Conservation (phyloP, 1,140 invertebrate species). For the Calephelis nemesis region DNA sequence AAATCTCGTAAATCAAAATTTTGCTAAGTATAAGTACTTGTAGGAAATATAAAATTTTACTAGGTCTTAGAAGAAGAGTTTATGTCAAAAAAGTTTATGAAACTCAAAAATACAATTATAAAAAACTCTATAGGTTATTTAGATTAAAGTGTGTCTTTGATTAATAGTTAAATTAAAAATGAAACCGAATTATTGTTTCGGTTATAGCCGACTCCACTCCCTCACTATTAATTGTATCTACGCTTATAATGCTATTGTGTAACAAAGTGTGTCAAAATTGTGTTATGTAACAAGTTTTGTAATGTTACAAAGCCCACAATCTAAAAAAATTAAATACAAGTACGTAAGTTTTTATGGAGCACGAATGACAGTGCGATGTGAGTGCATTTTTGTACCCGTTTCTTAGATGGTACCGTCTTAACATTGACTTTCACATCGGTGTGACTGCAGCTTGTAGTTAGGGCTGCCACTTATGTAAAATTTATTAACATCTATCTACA, state of each 20-base stretch:
- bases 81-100: no score
- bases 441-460: neutral
- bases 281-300: neutral
- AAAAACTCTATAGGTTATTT: no score
- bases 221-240: neutral
- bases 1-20: no score
- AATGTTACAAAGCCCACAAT: neutral
- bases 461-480: neutral
- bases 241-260: neutral
- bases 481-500: neutral
- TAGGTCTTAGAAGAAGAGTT: no score
- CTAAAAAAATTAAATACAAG: neutral
- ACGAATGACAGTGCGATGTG: slow-evolving; percentile 6
- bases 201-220: no score
- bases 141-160: no score
- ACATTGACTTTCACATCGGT: slow-evolving; percentile 76
- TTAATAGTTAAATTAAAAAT: no score
- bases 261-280: neutral
- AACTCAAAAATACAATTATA: no score
- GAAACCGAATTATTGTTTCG: no score
- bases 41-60: no score
- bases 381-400: slow-evolving; percentile 18
- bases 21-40: no score
- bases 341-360: neutral
- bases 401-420: slow-evolving; percentile 40